Conservation (phyloP, 1,140 invertebrate species). For the Chrysopa pallens region DNA sequence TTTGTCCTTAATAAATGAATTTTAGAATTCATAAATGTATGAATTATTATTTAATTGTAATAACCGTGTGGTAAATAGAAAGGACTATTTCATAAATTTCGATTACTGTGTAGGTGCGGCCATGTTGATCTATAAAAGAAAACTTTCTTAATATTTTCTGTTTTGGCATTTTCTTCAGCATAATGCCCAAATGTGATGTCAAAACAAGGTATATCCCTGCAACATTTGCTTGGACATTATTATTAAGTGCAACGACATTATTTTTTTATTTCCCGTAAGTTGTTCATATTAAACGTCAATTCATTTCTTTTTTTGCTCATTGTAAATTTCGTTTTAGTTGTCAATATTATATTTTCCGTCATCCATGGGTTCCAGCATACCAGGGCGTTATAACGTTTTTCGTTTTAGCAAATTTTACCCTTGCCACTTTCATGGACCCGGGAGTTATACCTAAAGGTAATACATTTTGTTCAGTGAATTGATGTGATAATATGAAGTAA, state of each 20-base stretch:
- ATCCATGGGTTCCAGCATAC: slow-evolving; percentile 78
- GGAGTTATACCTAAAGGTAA: slow-evolving; percentile 96
- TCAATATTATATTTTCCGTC: slow-evolving; percentile 59
- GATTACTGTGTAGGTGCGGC: slow-evolving; percentile 28
- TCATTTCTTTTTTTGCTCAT: slow-evolving; percentile 26
- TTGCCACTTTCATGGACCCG: slow-evolving; percentile 99
- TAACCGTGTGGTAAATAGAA: slow-evolving; percentile 6
- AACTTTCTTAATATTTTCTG: slow-evolving; percentile 32
- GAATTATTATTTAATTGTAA: slow-evolving; percentile 4
- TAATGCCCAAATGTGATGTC: slow-evolving; percentile 85
- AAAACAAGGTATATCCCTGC: slow-evolving; percentile 89
- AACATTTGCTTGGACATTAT: slow-evolving; percentile 85
- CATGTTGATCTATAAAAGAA: slow-evolving; percentile 42
- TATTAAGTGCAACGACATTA: slow-evolving; percentile 73
- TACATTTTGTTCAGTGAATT: slow-evolving; percentile 2
- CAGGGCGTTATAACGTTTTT: slow-evolving; percentile 92
- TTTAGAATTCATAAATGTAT: slow-evolving; percentile 6
- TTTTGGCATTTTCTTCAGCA: slow-evolving; percentile 31
- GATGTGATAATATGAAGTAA: background rate
- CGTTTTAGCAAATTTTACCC: slow-evolving; percentile 92
- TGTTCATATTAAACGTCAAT: slow-evolving; percentile 16
- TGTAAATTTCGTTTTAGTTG: slow-evolving; percentile 41
- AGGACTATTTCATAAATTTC: slow-evolving; percentile 8
- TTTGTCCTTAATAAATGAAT: background rate
- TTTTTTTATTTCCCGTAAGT: slow-evolving; percentile 98